A percentile compares a stretch with the other conserved stretches of the same genome.
phyloP scores from a whole-genome alignment of 2,888 invertebrate species.

The Patella ulyssiponensis region DNA sequence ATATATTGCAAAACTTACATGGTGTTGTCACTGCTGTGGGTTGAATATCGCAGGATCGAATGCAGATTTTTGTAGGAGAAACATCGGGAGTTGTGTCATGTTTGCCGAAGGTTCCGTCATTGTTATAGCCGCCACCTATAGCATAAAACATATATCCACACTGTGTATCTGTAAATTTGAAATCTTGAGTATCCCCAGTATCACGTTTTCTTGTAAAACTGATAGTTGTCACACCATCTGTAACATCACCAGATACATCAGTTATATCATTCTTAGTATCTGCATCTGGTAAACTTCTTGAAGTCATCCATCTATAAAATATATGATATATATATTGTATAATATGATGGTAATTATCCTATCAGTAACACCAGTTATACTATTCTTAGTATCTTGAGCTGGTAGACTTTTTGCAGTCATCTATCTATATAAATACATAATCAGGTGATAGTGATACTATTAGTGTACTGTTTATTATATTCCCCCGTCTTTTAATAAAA shows the following conservation, averaged over 20 bases:
- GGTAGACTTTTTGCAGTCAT: no score
- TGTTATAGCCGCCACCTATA: conserved; percentile 40
- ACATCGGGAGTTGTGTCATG: conserved; percentile 30
- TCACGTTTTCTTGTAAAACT: conserved; percentile 41
- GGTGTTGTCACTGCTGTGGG: no score
- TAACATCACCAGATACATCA: conserved; percentile 28
- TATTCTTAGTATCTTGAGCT: not conserved
- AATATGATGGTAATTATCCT: no score
- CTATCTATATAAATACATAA: no score
- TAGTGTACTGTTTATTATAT: no score
- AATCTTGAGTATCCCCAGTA: conserved; percentile 37
- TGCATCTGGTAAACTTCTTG: conserved; percentile 22
- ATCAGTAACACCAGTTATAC: not conserved
- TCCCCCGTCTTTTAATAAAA: no score
- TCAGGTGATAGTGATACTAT: no score
- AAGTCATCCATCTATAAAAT: conserved; percentile 22
- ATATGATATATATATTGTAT: not conserved
- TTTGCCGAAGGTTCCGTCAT: conserved; percentile 10
- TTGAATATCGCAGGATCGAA: conserved; percentile 15
- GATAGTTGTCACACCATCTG: conserved; percentile 42
- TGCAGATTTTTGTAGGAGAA: conserved; percentile 27
- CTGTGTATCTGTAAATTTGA: conserved; percentile 35
- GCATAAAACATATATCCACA: conserved; percentile 67
- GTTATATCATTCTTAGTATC: conserved; percentile 41
- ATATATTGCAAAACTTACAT: no score